These are phyloP conservation scores for Onychostoma macrolepis DNA, from an alignment of 2,113 vertebrate species.

Conservation along the genomic window DNA sequence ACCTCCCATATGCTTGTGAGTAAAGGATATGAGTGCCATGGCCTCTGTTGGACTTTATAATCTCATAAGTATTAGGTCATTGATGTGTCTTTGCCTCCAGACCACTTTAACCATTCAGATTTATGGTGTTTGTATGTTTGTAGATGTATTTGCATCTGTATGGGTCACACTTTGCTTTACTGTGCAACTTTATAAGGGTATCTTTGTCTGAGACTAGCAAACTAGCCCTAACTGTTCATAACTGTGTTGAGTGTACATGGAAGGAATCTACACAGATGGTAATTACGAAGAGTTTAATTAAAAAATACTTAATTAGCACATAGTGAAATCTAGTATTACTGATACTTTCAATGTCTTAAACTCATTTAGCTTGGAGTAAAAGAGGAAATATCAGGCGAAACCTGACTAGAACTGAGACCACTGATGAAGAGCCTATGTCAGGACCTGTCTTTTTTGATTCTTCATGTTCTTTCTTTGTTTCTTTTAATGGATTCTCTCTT, in stretches of 20 bases:
- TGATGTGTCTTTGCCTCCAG: neutral
- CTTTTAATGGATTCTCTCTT: neutral
- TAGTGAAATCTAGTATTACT: neutral
- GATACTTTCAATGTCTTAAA: neutral
- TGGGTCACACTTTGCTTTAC: neutral
- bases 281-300: neutral
- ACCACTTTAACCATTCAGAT: neutral
- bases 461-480: conserved; percentile 10
- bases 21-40: neutral
- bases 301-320: too few relatives aligned
- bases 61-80: neutral
- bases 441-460: neutral
- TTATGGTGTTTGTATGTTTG: neutral
- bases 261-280: neutral
- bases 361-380: neutral
- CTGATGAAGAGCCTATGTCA: neutral
- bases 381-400: neutral
- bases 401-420: neutral
- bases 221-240: neutral
- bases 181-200: neutral
- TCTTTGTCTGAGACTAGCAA: neutral
- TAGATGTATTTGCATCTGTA: conserved; percentile 1
- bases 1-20: neutral
- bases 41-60: neutral
- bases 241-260: neutral